These are phyloP conservation scores for Brotula barbata DNA, from an alignment of 2,797 vertebrate genomes.

Conservation along the genomic window DNA sequence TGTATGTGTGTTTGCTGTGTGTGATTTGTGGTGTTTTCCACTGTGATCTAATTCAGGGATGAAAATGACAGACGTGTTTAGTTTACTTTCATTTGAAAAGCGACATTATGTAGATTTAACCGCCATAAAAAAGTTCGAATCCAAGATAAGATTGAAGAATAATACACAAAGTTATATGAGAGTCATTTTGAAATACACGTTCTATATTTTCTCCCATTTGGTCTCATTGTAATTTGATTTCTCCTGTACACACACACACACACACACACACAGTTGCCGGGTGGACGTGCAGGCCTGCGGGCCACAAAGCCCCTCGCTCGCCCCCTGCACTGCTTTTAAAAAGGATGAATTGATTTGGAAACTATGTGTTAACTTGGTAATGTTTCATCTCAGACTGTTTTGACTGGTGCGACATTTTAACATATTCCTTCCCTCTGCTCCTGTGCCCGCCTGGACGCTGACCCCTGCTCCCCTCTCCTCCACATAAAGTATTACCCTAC, in stretches of 20 bases:
- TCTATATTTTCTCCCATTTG: not conserved
- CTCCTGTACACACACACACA: too few species aligned
- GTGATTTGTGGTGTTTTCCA: slow-evolving; percentile 3
- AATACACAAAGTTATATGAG: too few species aligned
- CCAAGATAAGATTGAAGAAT: too few species aligned
- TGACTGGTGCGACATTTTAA: slow-evolving; percentile 74
- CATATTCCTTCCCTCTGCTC: slow-evolving; percentile 78
- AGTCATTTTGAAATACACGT: too few species aligned
- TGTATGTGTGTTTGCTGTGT: slow-evolving; percentile 9
- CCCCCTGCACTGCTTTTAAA: too few species aligned
- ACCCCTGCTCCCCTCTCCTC: slow-evolving; percentile 77
- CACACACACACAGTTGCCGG: too few species aligned
- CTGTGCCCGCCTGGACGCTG: slow-evolving; percentile 78
- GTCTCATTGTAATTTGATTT: not conserved
- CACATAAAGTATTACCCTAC: slow-evolving; percentile 80
- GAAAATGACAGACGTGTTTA: slow-evolving; percentile 6
- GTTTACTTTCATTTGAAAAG: not conserved
- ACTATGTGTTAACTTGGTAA: slow-evolving; percentile 59
- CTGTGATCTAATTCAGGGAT: slow-evolving; percentile 19
- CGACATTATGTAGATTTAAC: not conserved
- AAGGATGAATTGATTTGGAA: too few species aligned
- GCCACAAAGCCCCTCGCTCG: slow-evolving; percentile 24
- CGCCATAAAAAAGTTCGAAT: not conserved
- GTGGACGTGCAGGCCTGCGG: slow-evolving; percentile 6
- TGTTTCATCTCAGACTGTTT: slow-evolving; percentile 71